Evolutionary conservation across 2,113 vertebrate species (phyloP), one percentile per base, ranked within the genome.

Genomic region (Tylochromis polylepis): DNA sequence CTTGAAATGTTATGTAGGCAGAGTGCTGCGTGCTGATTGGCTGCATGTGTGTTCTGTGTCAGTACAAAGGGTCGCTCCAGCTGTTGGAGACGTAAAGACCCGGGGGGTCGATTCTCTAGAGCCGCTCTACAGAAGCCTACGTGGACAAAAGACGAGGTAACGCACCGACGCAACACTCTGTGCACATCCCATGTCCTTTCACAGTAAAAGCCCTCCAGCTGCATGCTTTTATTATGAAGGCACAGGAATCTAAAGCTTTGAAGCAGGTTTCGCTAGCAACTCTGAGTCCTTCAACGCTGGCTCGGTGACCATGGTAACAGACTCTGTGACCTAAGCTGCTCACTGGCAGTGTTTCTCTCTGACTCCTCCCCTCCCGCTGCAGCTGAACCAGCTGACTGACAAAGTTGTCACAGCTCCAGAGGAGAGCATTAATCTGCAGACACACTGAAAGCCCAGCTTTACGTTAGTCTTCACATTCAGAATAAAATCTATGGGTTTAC

Each of bases 81-180:
- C 49, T 62, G 11, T 38, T 6, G 31, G 7, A 78, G 59, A 31
- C 53, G 3, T 11, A 83, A 89, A 15, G 43, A 12, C 27, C 43
- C 14, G 5, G 60, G 46, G 8, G 51, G 58, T 27, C 65, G 46
- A 15, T 49, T 72, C 5, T 83, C 84, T 77, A 93, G 51, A 80
- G 29, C 7, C 6, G 49, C 53, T 27, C 20, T 70, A 29, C 84
- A 85, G 75, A 91, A 84, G 57, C 43, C 81, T 24, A 82, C 16
- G 29, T 94, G 94, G 94, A 83, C 89, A 1, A 89, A 91, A 84
- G 87, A 90, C 0, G 92, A 94, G 89, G 94, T 91, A 65, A 85
- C 22, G 18, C 67, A 27, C n/a, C 5, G 1, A 72, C 1, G 3
- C 67, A 24, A 43, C 65, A 24, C 67, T 72, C 3, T 43, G 36